Evolutionary conservation across 2,113 vertebrate genomes (phyloP).

Genomic region (Chloropsis hardwickii): DNA sequence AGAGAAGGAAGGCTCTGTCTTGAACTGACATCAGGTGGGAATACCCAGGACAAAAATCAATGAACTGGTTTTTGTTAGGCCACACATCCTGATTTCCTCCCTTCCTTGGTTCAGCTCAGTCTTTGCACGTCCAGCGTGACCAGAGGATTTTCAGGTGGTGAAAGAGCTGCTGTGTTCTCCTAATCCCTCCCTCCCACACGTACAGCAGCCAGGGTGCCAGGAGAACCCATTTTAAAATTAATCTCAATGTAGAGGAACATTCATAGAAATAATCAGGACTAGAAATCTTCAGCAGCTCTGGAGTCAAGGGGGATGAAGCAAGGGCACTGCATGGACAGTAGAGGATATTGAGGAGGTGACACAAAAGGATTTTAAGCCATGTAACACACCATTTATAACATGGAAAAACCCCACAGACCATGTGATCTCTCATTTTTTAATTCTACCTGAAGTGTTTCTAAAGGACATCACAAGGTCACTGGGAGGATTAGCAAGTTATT

Average conservation of each 20-base stretch:
- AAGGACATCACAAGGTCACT: neutral
- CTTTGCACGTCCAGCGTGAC: neutral
- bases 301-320: neutral
- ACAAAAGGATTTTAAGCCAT: neutral
- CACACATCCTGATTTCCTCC: neutral
- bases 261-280: neutral
- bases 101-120: neutral
- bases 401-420: neutral
- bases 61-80: neutral
- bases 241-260: neutral
- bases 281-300: neutral
- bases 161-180: constrained; percentile 47
- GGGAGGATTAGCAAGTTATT: neutral
- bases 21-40: neutral
- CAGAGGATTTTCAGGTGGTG: constrained; percentile 33
- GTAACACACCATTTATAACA: neutral
- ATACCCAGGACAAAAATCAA: neutral
- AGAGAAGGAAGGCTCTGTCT: neutral
- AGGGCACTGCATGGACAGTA: rapidly evolving
- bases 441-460: neutral
- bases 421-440: neutral
- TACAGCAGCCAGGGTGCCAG: neutral
- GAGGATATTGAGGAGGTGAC: neutral
- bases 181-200: neutral
- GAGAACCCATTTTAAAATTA: neutral